Percentiles rank a stretch among this genome's conserved stretches.
These are phyloP conservation scores for Dendrolimus kikuchii DNA, from an alignment of 1,140 invertebrate genomes.

Conservation along the genomic window DNA sequence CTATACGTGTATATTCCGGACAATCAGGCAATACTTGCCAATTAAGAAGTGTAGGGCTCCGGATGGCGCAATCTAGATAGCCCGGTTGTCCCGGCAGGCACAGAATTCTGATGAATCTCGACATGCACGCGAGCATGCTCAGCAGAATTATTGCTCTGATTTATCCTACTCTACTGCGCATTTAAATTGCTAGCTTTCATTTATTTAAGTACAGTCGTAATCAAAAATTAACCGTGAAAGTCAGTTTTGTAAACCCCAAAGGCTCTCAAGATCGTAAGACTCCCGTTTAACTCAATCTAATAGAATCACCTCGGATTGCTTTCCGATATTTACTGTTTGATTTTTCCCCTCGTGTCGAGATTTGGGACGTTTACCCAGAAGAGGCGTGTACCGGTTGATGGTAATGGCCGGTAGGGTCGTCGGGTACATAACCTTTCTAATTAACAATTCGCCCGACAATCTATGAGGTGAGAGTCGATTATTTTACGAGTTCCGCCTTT, in stretches of 20 bases:
- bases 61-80: slow-evolving; percentile 31
- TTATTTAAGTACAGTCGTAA: background rate
- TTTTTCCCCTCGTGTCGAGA: slow-evolving; percentile 58
- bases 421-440: slow-evolving; percentile 52
- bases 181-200: background rate
- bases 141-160: slow-evolving; percentile 1
- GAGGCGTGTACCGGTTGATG: slow-evolving; percentile 51
- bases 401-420: slow-evolving; percentile 45
- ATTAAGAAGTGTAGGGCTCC: slow-evolving; percentile 32
- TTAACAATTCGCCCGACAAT: slow-evolving; percentile 55
- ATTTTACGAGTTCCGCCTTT: slow-evolving; percentile 28
- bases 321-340: slow-evolving; percentile 71
- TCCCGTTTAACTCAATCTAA: slow-evolving; percentile 61
- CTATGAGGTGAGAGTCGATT: slow-evolving; percentile 44
- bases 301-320: slow-evolving; percentile 68
- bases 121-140: slow-evolving; percentile 20
- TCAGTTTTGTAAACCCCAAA: slow-evolving; percentile 20
- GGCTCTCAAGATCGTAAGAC: slow-evolving; percentile 33
- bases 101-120: slow-evolving; percentile 22
- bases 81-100: slow-evolving; percentile 6
- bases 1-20: slow-evolving; percentile 1
- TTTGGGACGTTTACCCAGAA: slow-evolving; percentile 56
- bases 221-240: slow-evolving; percentile 17
- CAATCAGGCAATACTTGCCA: slow-evolving; percentile 28
- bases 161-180: slow-evolving; percentile 4